phyloP scores from a whole-genome alignment of 2,113 vertebrate species.

The Nerophis ophidion region DNA sequence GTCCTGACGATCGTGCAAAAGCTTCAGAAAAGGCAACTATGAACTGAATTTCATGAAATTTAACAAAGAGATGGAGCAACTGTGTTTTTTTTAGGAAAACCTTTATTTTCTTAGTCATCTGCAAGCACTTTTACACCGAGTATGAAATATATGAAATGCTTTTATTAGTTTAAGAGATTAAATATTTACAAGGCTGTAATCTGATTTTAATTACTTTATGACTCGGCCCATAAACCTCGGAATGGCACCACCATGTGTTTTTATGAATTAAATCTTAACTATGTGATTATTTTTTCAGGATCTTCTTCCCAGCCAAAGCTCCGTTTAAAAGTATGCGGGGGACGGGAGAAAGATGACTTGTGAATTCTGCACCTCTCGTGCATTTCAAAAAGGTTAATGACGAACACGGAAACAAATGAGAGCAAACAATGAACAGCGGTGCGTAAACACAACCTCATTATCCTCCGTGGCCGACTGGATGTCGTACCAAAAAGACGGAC shows the following conservation, averaged over 20 bases:
- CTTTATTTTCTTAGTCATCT: not conserved
- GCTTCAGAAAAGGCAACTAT: not conserved
- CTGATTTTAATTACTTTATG: not conserved
- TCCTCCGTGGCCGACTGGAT: no score
- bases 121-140: not conserved
- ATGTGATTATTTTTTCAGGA: not conserved
- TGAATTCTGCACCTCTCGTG: no score
- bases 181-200: constrained; percentile 4
- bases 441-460: no score
- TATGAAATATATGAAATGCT: not conserved
- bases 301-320: no score
- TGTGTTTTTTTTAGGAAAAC: not conserved
- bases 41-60: not conserved
- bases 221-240: not conserved
- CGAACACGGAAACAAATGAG: no score
- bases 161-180: not conserved
- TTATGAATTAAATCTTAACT: not conserved
- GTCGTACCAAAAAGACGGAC: no score
- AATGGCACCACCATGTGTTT: not conserved
- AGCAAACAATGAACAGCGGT: no score
- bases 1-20: not conserved
- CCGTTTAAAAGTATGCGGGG: no score
- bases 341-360: no score
- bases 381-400: no score
- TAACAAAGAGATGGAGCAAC: not conserved